Base-by-base conservation (phyloP, 2,888 invertebrate species). In the Chydorus sphaericus region DNA sequence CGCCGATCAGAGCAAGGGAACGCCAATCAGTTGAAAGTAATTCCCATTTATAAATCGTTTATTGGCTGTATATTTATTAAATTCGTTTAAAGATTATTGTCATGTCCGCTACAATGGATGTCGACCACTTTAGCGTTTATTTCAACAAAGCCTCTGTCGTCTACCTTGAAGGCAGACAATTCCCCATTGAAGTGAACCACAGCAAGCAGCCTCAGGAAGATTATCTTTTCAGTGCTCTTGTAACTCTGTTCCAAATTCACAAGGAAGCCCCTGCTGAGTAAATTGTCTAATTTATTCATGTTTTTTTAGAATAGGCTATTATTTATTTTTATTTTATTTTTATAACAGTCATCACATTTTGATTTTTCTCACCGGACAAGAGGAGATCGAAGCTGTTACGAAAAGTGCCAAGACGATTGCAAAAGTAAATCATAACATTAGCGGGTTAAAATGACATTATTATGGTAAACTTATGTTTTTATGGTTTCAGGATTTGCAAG, bases 101-200 rank as follows among this genome's bases (percentile, higher is more conserved):
- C 50, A 93, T 93, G 82, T 94, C 93, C 1, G 94, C 94, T 1
- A 94, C 94, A 14, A 92, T 94, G 90, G 90, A 94, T 71, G 90
- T 91, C 8, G 90, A 91, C 69, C 83, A 88, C 65, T 94, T 97
- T 70, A 82, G 85, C 33, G 75, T 79, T 60, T 98, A 93, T 69
- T 97, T 93, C 68, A 79, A 85, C 64, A 78, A 83, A 58, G 88
- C 88, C 50, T 83, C 84, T 49, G 89, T 87, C 0, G 76, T 93
- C 63, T 92, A 92, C 68, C 73, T 97, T 48, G 86, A 91, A 70
- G 97, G 97, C 0, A 74, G 94, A 60, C 87, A 89, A 33, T 83
- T 79, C 70, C 85, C 87, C 1, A 83, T 89, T 0, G 79, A 81
- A 52, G 77, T 88, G 53, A 81, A 80, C 70, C 83, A 87, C 65